These are phyloP conservation scores for Ramazzottius varieornatus DNA, from an alignment of 2,888 invertebrate genomes.

Conservation along the genomic window DNA sequence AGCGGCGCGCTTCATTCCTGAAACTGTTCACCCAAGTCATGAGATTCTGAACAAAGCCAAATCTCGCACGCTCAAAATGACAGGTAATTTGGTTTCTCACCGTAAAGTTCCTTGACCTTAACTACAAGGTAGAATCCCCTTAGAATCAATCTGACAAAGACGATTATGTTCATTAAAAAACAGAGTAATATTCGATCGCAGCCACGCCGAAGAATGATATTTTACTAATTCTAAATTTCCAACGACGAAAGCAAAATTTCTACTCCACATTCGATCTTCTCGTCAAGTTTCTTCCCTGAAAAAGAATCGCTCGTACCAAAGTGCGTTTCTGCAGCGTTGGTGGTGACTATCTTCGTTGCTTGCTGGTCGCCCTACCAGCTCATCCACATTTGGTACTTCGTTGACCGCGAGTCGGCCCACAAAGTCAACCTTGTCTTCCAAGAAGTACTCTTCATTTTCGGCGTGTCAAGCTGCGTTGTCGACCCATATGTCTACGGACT, in stretches of 20 bases:
- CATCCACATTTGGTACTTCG: not conserved
- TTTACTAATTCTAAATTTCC: not conserved
- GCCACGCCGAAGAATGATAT: not conserved
- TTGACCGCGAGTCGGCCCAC: not conserved
- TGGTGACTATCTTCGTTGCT: not conserved
- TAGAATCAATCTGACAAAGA: too few species aligned
- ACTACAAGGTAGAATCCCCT: too few species aligned
- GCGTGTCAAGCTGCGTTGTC: not conserved
- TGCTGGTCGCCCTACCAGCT: constrained; percentile 2
- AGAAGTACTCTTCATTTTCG: not conserved
- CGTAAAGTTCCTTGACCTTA: too few species aligned
- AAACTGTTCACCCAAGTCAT: too few species aligned
- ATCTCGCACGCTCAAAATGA: not conserved
- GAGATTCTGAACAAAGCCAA: not conserved
- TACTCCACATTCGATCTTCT: too few species aligned
- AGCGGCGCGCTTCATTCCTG: too few species aligned
- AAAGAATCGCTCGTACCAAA: too few species aligned
- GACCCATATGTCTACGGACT: not conserved
- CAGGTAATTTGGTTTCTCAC: not conserved
- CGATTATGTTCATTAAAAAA: too few species aligned
- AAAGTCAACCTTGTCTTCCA: not conserved
- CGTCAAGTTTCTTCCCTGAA: too few species aligned
- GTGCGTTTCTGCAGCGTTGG: not conserved
- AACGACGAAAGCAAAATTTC: too few species aligned
- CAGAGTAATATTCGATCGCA: too few species aligned